Evolutionary conservation across 2,113 vertebrate species (phyloP).

Genomic region (Isurus oxyrinchus): DNA sequence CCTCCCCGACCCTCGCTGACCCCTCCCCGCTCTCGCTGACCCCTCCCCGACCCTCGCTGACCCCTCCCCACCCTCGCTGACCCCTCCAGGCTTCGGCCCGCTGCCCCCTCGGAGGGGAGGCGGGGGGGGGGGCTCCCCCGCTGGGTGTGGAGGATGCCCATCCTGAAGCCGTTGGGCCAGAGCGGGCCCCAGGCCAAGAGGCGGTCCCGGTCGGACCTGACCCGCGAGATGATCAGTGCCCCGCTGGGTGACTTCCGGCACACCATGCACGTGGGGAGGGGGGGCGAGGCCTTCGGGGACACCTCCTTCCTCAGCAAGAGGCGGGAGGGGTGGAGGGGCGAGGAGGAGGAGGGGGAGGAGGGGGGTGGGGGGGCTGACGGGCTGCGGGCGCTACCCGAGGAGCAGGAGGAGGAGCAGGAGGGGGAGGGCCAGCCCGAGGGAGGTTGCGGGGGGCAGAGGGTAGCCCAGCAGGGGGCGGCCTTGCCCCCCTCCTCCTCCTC

Average conservation of each 20-base stretch:
- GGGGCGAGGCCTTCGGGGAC: slow-evolving; percentile 79
- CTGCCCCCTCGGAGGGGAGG: too few species aligned
- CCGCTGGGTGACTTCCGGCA: slow-evolving; percentile 79
- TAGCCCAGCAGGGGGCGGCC: slow-evolving; percentile 35
- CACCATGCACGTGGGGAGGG: slow-evolving; percentile 81
- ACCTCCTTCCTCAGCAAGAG: slow-evolving; percentile 71
- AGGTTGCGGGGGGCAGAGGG: not conserved
- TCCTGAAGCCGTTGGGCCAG: slow-evolving; percentile 64
- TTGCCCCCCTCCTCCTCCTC: slow-evolving; percentile 38
- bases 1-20: too few species aligned
- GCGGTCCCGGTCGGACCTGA: slow-evolving; percentile 57
- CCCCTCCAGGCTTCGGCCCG: too few species aligned
- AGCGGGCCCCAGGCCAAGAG: slow-evolving; percentile 42
- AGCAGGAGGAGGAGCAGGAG: too few species aligned
- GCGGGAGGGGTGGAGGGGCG: slow-evolving; percentile 48
- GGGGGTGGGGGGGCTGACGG: slow-evolving; percentile 32
- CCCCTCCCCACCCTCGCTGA: not conserved
- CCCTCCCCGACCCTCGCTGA: not conserved
- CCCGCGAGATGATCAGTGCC: slow-evolving; percentile 75
- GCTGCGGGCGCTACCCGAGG: too few species aligned
- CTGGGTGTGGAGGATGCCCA: slow-evolving; percentile 60
- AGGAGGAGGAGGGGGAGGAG: slow-evolving; percentile 60
- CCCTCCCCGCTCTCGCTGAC: too few species aligned
- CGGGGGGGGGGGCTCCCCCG: not conserved
- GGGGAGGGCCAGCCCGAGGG: too few species aligned